Evolutionary conservation across 2,113 vertebrate genomes (phyloP).

Genomic region (Dicentrarchus labrax): DNA sequence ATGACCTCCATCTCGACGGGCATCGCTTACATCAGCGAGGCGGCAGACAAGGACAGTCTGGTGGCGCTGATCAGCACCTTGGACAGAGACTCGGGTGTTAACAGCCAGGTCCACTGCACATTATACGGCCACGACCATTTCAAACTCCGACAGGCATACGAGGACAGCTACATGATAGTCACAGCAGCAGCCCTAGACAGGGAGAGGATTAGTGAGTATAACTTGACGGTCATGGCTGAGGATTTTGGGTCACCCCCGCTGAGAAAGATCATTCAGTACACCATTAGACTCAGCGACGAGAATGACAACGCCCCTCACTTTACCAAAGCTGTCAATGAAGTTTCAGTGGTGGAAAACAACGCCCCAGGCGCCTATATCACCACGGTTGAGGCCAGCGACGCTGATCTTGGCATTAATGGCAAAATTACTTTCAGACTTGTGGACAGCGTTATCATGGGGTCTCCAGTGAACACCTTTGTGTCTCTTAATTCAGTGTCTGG

Average conservation of each 20-base stretch:
- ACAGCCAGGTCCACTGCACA: conserved; percentile 93
- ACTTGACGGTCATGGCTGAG: conserved; percentile 94
- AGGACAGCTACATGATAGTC: conserved; percentile 94
- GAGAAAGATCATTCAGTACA: conserved; percentile 89
- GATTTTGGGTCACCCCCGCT: conserved; percentile 91
- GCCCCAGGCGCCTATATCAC: conserved; percentile 91
- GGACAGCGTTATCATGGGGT: conserved; percentile 87
- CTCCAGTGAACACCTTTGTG: conserved; percentile 91
- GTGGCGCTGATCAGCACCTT: conserved; percentile 95
- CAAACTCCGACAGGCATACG: conserved; percentile 91
- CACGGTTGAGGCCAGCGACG: conserved; percentile 88
- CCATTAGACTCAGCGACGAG: conserved; percentile 90
- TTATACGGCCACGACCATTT: conserved; percentile 94
- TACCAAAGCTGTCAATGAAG: conserved; percentile 87
- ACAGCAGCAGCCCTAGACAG: conserved; percentile 89
- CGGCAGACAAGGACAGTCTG: conserved; percentile 90
- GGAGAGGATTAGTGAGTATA: conserved; percentile 92
- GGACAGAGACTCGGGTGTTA: conserved; percentile 92
- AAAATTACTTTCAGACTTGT: conserved; percentile 91
- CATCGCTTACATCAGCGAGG: conserved; percentile 84
- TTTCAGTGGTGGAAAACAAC: conserved; percentile 91
- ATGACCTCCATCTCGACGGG: conserved; percentile 86
- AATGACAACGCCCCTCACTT: conserved; percentile 94
- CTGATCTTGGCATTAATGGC: conserved; percentile 90
- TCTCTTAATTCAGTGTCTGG: conserved; percentile 93